Percentiles rank a stretch among this genome's conserved stretches.
Evolutionary conservation across 2,888 invertebrate genomes (phyloP).

Genomic region (Cheilosia vernalis): DNA sequence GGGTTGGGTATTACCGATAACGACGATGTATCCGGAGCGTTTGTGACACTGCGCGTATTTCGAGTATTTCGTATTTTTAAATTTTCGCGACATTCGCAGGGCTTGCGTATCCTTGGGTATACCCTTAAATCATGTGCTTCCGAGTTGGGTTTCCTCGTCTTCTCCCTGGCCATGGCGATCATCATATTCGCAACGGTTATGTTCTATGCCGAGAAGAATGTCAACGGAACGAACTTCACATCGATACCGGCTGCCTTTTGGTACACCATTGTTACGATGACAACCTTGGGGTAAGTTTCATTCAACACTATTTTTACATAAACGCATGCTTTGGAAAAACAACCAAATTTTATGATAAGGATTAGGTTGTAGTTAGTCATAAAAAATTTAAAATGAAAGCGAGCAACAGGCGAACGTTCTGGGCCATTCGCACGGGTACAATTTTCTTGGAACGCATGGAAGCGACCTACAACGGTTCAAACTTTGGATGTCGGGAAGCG

Average conservation of each 20-base stretch:
- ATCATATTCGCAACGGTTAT: slow-evolving; percentile 99
- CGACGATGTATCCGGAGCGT: slow-evolving; percentile 99
- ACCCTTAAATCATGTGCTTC: slow-evolving; percentile 99
- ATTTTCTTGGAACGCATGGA: no score
- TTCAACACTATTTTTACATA: background rate
- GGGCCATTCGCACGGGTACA: no score
- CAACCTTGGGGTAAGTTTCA: slow-evolving; percentile 96
- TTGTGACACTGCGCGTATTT: slow-evolving; percentile 99
- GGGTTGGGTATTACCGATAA: slow-evolving; percentile 98
- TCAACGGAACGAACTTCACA: slow-evolving; percentile 97
- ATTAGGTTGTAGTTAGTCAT: no score
- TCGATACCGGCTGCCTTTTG: slow-evolving; percentile 99
- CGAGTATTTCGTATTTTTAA: slow-evolving; percentile 99
- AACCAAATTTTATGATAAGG: no score
- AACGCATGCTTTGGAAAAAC: no score
- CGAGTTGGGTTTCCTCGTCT: slow-evolving; percentile 99
- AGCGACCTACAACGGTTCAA: no score
- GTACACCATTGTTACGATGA: slow-evolving; percentile 99
- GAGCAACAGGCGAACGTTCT: no score
- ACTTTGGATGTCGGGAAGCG: no score
- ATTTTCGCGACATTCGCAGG: slow-evolving; percentile 99
- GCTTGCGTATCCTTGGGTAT: slow-evolving; percentile 98
- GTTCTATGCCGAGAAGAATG: slow-evolving; percentile 99
- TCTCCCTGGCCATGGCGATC: slow-evolving; percentile 99
- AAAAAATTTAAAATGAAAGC: no score